Percentiles rank a stretch among this genome's conserved stretches.
phyloP scores from a whole-genome alignment of 2,888 invertebrate genomes.

The Xestobium rufovillosum region DNA sequence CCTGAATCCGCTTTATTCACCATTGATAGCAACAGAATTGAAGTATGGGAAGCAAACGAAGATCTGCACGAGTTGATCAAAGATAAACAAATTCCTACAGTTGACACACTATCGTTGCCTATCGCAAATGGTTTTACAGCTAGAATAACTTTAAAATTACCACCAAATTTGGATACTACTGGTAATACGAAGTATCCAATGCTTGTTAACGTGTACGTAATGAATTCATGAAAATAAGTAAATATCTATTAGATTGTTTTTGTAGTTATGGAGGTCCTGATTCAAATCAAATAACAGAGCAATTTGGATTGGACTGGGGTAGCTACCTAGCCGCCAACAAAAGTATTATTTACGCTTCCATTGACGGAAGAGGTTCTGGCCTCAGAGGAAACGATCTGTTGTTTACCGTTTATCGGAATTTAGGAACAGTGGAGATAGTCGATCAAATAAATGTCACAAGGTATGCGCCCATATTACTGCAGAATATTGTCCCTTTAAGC shows the following conservation, averaged over 20 bases:
- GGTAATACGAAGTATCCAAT: constrained; percentile 70
- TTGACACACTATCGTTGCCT: constrained; percentile 54
- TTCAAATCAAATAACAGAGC: constrained; percentile 74
- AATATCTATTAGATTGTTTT: constrained; percentile 12
- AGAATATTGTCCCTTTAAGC: neutral
- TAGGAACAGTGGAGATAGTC: constrained; percentile 84
- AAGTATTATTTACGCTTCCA: constrained; percentile 78
- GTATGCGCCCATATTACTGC: constrained; percentile 45
- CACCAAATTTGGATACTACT: constrained; percentile 60
- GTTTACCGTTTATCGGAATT: constrained; percentile 71
- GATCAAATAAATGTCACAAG: constrained; percentile 84
- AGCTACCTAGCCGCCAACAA: constrained; percentile 77
- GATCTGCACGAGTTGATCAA: constrained; percentile 47
- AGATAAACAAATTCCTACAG: constrained; percentile 49
- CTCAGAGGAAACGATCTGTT: constrained; percentile 75
- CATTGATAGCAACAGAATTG: constrained; percentile 34
- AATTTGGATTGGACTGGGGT: constrained; percentile 80
- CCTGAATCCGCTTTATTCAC: constrained; percentile 63
- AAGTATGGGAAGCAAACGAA: constrained; percentile 62
- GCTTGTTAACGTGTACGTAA: constrained; percentile 73
- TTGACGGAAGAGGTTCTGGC: constrained; percentile 88
- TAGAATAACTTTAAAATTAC: constrained; percentile 66
- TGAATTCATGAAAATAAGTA: neutral
- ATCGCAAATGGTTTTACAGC: constrained; percentile 62
- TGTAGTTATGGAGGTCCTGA: constrained; percentile 88